Evolutionary conservation across 2,888 invertebrate species (phyloP).

Genomic region (Callosobruchus maculatus): DNA sequence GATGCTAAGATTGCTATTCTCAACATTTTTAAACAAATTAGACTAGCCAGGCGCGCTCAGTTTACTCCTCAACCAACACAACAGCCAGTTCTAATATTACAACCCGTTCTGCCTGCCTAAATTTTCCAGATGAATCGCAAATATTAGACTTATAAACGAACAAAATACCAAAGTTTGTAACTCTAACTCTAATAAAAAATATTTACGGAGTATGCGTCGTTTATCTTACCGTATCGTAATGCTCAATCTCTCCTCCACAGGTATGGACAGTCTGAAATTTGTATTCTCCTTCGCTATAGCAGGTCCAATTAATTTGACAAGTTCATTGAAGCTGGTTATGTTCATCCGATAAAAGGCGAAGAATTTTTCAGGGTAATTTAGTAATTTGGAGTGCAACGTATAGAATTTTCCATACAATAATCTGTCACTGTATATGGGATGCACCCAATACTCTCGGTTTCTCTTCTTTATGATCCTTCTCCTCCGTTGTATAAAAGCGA

Average conservation of each 20-base stretch:
- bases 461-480: background rate
- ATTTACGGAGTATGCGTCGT: conserved; percentile 1
- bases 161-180: conserved; percentile 1
- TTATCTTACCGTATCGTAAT: conserved; percentile 4
- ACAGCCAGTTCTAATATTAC: background rate
- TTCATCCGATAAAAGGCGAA: conserved; percentile 9
- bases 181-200: conserved; percentile 5
- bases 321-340: conserved; percentile 7
- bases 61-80: conserved; percentile 1
- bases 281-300: conserved; percentile 7
- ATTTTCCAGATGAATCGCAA: background rate
- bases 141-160: conserved; percentile 1
- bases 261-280: conserved; percentile 2
- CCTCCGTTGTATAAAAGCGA: background rate
- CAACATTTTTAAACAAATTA: conserved; percentile 5
- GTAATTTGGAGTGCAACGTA: conserved; percentile 6
- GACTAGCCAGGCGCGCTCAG: background rate
- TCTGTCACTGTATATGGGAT: conserved; percentile 9
- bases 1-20: conserved; percentile 5
- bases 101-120: background rate
- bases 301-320: conserved; percentile 7
- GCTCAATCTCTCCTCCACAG: conserved; percentile 8
- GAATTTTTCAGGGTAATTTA: conserved; percentile 7
- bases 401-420: conserved; percentile 8
- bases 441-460: background rate